Conservation (phyloP, 2,888 invertebrate genomes). For the Molorchus minor region DNA sequence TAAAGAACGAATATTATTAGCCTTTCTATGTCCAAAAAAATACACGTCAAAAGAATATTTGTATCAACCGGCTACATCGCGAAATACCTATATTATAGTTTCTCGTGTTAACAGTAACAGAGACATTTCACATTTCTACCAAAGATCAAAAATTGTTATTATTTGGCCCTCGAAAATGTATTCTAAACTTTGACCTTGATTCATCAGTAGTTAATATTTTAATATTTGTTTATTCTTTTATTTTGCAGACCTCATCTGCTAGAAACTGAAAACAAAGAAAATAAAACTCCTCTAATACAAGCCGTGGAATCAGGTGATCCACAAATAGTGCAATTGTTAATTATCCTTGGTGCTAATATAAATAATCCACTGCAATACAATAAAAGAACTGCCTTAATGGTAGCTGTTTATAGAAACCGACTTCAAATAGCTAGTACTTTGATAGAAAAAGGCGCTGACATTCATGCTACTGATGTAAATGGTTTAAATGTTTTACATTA, state of each 20-base stretch:
- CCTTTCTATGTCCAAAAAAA: too few relatives aligned
- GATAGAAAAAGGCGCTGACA: conserved; percentile 64
- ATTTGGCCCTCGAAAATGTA: too few relatives aligned
- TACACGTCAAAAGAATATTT: too few relatives aligned
- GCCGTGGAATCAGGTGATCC: conserved; percentile 64
- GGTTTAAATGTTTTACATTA: conserved; percentile 65
- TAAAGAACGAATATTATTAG: too few relatives aligned
- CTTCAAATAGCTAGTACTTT: conserved; percentile 54
- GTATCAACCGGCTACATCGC: too few relatives aligned
- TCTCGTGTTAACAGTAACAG: too few relatives aligned
- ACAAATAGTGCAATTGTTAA: conserved; percentile 62
- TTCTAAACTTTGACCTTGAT: too few relatives aligned
- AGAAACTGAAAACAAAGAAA: conserved; percentile 63
- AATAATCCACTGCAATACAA: conserved; percentile 59
- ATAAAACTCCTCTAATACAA: conserved; percentile 67
- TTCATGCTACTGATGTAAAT: conserved; percentile 62
- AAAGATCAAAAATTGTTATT: too few relatives aligned
- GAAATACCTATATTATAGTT: too few relatives aligned
- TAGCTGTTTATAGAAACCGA: conserved; percentile 61
- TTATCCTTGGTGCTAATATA: conserved; percentile 64
- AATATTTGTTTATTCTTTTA: too few relatives aligned
- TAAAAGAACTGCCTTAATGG: conserved; percentile 65
- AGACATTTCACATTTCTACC: too few relatives aligned
- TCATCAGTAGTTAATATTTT: too few relatives aligned
- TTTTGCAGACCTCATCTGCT: conserved; percentile 63